A percentile compares a stretch with the other conserved stretches of the same genome.
Conservation (phyloP, 2,113 vertebrate genomes). For the Arothron firmamentum region DNA sequence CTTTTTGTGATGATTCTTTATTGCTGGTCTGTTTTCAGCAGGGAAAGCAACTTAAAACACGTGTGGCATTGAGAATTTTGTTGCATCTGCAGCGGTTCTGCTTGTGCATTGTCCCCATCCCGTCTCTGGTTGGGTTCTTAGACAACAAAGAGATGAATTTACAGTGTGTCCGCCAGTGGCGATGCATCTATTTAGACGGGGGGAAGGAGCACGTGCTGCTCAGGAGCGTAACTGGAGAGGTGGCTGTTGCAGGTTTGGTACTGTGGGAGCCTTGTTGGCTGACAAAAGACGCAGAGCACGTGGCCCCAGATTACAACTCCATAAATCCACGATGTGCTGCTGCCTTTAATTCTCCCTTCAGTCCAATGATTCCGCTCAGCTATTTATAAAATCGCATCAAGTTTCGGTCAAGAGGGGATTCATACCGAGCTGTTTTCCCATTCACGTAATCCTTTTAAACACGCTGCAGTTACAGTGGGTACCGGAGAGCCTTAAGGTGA, state of each 20-base stretch:
- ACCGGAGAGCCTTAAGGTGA: constrained; percentile 30
- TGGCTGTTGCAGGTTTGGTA: constrained; percentile 24
- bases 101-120: constrained; percentile 29
- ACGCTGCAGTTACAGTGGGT: constrained; percentile 35
- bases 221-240: constrained; percentile 52
- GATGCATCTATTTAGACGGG: constrained; percentile 44
- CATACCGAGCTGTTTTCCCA: constrained; percentile 36
- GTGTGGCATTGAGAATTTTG: too few relatives aligned
- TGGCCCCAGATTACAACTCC: constrained; percentile 7
- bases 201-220: constrained; percentile 49
- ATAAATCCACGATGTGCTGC: neutral
- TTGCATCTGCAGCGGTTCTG: constrained; percentile 5
- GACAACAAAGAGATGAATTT: constrained; percentile 65
- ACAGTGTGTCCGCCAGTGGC: constrained; percentile 45
- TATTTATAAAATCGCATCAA: constrained; percentile 17
- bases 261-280: constrained; percentile 30
- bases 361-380: neutral
- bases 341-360: neutral
- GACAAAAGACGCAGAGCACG: constrained; percentile 27
- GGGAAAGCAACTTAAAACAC: too few relatives aligned
- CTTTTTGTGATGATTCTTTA: constrained; percentile 14
- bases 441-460: constrained; percentile 52
- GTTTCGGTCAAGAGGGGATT: constrained; percentile 31
- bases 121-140: constrained; percentile 26
- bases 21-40: constrained; percentile 8